phyloP scores from a whole-genome alignment of 1,140 invertebrate species.

The Scaptomyza graminum region DNA sequence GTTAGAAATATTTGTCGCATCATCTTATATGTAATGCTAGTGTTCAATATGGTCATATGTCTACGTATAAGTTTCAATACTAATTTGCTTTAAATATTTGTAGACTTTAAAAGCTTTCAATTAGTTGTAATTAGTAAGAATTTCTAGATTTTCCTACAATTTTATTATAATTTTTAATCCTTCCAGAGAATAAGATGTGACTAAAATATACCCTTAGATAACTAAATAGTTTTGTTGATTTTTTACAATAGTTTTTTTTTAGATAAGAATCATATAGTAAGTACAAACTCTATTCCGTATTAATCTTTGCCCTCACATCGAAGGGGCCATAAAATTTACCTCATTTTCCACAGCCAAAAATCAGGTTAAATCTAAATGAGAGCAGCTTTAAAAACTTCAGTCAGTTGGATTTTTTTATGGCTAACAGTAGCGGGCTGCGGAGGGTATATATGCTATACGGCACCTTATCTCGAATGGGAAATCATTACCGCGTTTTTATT shows the following conservation, averaged over 20 bases:
- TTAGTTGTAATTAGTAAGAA: not conserved
- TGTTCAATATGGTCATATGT: conserved; percentile 21
- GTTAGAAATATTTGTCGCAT: not conserved
- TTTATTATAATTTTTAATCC: not conserved
- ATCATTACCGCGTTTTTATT: conserved; percentile 73
- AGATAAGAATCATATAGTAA: not conserved
- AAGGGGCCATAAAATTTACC: conserved; percentile 70
- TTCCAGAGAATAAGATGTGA: no score
- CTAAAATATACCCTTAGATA: no score
- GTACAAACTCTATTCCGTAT: not conserved
- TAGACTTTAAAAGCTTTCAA: conserved; percentile 6
- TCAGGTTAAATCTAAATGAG: conserved; percentile 74
- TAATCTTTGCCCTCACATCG: conserved; percentile 58
- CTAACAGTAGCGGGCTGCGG: conserved; percentile 36
- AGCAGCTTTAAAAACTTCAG: conserved; percentile 54
- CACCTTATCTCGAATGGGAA: conserved; percentile 78
- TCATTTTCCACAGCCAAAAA: conserved; percentile 62
- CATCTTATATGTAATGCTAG: not conserved
- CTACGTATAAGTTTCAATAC: conserved; percentile 10
- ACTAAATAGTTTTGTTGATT: no score
- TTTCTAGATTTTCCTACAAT: not conserved
- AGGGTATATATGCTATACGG: conserved; percentile 46
- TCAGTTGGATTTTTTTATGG: conserved; percentile 41
- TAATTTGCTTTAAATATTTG: conserved; percentile 20
- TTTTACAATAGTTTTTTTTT: not conserved